phyloP scores from a whole-genome alignment of 1,140 invertebrate species.

The Coenobita brevimanus region DNA sequence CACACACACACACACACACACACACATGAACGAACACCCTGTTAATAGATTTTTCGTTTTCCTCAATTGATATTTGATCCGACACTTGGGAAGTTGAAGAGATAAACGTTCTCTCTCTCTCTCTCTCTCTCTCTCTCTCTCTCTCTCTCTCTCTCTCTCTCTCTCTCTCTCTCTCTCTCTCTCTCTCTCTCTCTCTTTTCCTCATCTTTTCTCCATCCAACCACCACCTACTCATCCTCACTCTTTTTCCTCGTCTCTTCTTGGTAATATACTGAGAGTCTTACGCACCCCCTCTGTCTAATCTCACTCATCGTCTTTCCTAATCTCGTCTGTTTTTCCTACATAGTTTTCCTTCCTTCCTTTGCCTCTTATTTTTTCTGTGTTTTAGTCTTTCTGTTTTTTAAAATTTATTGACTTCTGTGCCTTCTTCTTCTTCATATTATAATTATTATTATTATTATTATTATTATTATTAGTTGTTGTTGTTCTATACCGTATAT shows the following conservation, averaged over 20 bases:
- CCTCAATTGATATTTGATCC: too few species aligned
- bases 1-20: too few species aligned
- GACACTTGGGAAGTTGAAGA: too few species aligned
- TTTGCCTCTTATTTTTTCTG: neutral
- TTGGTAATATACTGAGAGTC: neutral
- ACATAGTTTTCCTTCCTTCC: neutral
- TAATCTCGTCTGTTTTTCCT: neutral
- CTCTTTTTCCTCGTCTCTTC: neutral
- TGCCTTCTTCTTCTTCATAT: too few species aligned
- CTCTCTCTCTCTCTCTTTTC: neutral
- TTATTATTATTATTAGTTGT: too few species aligned
- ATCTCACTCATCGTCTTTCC: neutral
- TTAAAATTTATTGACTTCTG: too few species aligned
- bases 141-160: neutral
- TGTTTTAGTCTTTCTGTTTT: neutral
- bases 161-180: neutral
- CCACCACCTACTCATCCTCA: neutral
- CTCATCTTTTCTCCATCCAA: neutral
- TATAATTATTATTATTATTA: neutral
- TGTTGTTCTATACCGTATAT: neutral
- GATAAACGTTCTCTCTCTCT: slow-evolving; percentile 33
- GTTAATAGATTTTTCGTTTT: too few species aligned
- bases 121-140: slow-evolving; percentile 4
- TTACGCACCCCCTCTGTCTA: neutral
- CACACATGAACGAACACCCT: too few species aligned